Conservation (phyloP, 2,888 invertebrate species). For the Scaptomyza flava region DNA sequence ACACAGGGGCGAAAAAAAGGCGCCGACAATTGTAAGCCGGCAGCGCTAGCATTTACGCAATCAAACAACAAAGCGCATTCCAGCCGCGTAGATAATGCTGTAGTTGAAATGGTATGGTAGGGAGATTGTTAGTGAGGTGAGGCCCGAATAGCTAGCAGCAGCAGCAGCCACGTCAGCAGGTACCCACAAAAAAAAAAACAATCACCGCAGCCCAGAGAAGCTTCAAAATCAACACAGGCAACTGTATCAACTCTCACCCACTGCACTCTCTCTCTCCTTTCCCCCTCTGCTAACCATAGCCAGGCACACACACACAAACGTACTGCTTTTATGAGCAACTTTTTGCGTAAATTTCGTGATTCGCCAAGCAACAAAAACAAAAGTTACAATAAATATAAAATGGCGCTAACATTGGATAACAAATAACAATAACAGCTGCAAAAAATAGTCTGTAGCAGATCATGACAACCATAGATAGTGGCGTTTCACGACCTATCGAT, state of each 20-base stretch:
- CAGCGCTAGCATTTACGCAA: conserved; percentile 53
- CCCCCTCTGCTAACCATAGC: neutral
- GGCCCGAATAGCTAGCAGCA: conserved; percentile 1
- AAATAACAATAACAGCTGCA: neutral
- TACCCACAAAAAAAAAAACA: conserved; percentile 63
- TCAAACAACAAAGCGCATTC: conserved; percentile 41
- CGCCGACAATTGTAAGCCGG: conserved; percentile 16
- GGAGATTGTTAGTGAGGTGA: neutral
- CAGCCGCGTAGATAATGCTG: neutral
- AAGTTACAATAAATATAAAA: too few relatives aligned
- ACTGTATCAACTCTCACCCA: conserved; percentile 12
- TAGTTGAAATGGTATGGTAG: neutral
- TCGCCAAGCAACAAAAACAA: too few relatives aligned
- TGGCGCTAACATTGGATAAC: too few relatives aligned
- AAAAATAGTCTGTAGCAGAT: neutral
- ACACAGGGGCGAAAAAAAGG: neutral
- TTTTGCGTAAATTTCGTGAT: conserved; percentile 56
- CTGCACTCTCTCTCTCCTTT: neutral
- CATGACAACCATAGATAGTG: neutral
- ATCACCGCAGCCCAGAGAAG: conserved; percentile 21
- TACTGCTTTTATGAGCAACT: conserved; percentile 19
- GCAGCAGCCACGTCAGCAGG: neutral
- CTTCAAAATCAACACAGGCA: conserved; percentile 60
- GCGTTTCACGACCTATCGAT: too few relatives aligned
- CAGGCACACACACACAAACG: neutral